phyloP scores from a whole-genome alignment of 1,140 invertebrate genomes.

The Pollicipes pollicipes region DNA sequence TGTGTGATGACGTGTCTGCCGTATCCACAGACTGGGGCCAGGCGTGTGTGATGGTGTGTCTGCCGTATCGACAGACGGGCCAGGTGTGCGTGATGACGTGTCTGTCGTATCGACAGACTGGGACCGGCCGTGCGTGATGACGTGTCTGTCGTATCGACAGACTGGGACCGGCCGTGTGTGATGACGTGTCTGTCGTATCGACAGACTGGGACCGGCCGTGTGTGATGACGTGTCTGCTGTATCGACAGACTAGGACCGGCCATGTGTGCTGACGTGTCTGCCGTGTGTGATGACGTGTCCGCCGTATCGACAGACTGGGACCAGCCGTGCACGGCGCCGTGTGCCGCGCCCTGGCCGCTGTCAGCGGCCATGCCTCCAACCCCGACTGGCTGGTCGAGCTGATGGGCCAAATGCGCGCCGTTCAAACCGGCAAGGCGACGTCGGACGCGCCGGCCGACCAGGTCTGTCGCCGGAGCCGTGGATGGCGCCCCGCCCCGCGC shows the following conservation, averaged over 20 bases:
- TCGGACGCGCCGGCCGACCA: neutral
- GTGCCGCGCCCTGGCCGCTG: conserved; percentile 10
- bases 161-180: no score
- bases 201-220: neutral
- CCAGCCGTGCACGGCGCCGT: conserved; percentile 12
- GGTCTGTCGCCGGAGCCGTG: no score
- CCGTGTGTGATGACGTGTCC: conserved; percentile 13
- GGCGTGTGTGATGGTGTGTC: no score
- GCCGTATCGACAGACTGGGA: conserved; percentile 15
- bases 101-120: conserved; percentile 15
- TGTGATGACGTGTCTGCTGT: no score
- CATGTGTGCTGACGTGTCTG: conserved; percentile 9
- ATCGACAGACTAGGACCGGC: no score
- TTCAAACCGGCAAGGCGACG: neutral
- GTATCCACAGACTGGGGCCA: no score
- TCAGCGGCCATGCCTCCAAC: neutral
- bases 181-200: no score
- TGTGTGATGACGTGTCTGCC: no score
- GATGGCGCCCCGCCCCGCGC: no score
- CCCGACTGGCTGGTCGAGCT: conserved; percentile 16
- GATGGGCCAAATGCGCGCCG: conserved; percentile 12
- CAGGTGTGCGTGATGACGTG: conserved; percentile 14
- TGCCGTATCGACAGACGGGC: no score
- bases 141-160: no score
- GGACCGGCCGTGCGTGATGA: no score